These are phyloP conservation scores for Peromyscus attwateri DNA, from an alignment of 2,797 vertebrate species.

Conservation along the genomic window DNA sequence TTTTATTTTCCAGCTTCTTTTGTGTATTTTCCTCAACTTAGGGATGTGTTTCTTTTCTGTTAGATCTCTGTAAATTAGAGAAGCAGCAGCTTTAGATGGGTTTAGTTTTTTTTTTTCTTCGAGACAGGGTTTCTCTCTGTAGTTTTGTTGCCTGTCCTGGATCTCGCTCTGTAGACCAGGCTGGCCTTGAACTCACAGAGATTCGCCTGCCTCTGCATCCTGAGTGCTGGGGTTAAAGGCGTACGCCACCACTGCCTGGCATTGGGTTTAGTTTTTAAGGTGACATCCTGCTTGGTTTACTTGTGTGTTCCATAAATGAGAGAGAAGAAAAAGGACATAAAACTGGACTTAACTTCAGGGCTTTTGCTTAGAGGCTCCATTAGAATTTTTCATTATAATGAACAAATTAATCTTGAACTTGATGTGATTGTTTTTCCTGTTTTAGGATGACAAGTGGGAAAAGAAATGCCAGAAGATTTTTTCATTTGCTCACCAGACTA, in stretches of 20 bases:
- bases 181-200: too few relatives aligned
- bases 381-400: not conserved
- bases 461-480: conserved; percentile 99
- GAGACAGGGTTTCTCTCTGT: too few relatives aligned
- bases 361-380: not conserved
- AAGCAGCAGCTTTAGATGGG: not conserved
- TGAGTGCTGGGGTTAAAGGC: too few relatives aligned
- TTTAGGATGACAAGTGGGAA: conserved; percentile 99
- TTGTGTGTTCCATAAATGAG: not conserved
- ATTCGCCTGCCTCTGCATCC: too few relatives aligned
- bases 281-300: not conserved
- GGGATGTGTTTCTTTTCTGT: conserved; percentile 12
- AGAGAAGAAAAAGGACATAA: not conserved
- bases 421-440: conserved; percentile 5
- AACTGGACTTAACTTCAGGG: not conserved
- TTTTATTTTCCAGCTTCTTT: not conserved
- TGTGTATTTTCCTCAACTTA: conserved; percentile 34
- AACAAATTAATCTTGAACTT: conserved; percentile 15
- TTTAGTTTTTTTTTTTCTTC: conserved; percentile 1
- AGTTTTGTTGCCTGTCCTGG: too few relatives aligned
- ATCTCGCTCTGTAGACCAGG: too few relatives aligned
- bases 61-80: not conserved
- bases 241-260: too few relatives aligned
- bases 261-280: conserved; percentile 44
- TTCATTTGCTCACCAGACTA: conserved; percentile 98